Conservation (phyloP, 2,797 vertebrate species). For the Micropoecilia bifurca region DNA sequence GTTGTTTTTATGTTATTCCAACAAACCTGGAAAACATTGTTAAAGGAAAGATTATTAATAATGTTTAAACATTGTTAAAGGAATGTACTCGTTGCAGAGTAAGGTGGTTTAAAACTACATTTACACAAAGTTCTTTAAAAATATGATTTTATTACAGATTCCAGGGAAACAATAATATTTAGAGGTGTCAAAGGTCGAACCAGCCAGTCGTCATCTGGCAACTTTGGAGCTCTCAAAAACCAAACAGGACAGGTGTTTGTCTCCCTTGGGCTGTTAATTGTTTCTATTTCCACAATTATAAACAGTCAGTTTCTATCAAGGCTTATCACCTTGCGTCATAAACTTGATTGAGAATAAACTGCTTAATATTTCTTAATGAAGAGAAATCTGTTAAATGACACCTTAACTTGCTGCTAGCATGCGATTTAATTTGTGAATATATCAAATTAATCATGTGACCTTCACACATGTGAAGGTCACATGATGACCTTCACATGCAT, state of each 20-base stretch:
- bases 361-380: neutral
- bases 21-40: neutral
- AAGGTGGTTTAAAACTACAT: neutral
- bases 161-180: neutral
- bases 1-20: neutral
- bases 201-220: neutral
- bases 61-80: too few relatives aligned
- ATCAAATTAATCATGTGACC: too few relatives aligned
- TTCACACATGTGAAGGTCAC: too few relatives aligned
- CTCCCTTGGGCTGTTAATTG: neutral
- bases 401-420: neutral
- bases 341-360: neutral
- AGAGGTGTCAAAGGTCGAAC: neutral
- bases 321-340: too few relatives aligned
- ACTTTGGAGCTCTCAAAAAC: neutral
- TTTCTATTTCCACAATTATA: neutral
- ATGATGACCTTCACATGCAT: too few relatives aligned
- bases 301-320: neutral
- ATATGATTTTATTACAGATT: neutral
- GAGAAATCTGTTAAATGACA: neutral
- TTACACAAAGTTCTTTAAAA: neutral
- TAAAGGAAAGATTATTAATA: neutral
- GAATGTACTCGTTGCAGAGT: neutral
- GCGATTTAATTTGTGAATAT: neutral
- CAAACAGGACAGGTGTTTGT: neutral